Evolutionary conservation across 2,797 vertebrate genomes (phyloP), one percentile per base, ranked within the genome.

Genomic region (Parambassis ranga): DNA sequence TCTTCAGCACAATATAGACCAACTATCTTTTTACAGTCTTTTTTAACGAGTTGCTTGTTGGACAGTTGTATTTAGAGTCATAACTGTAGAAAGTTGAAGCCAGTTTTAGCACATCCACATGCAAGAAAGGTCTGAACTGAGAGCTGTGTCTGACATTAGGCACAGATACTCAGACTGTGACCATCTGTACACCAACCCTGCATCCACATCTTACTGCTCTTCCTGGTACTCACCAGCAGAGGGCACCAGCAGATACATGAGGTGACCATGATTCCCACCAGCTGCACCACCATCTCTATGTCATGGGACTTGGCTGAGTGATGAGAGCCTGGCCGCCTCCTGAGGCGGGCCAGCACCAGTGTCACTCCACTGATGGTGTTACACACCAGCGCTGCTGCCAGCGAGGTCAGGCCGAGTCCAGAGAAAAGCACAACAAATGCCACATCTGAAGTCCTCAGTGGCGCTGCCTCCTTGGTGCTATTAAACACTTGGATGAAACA

Each of bases 241-340:
- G 95, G 95, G 77, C 94, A 95, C 95, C 95, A 96, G 85, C 95
- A 96, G 77, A 96, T 92, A 49, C 94, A 95, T 0, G 95, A 96
- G 5, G 94, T 94, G 71, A 93, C 80, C 92, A 95, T 96, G 88
- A 96, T 95, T 46, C 94, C 95, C 24, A 95, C 86, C 38, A 96
- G 92, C 83, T 96, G 95, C 66, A 94, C 93, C 84, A 96, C 92
- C 95, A 97, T 97, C 88, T 96, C 95, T 35, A 96, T 94, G 78
- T 97, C 95, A 9, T 96, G 94, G 7, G 93, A 93, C 65, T 89
- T 93, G 36, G 91, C 65, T 2, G 89, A 87, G 33, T 86, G 91
- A 32, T 81, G 89, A 19, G 87, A 86, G 33, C 79, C 74, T 1
- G 81, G 75, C 62, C 67, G 64, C 83, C 87, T 88, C 58, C 91